These are phyloP conservation scores for Drosophila engyochracea DNA, from an alignment of 2,888 invertebrate species.

Conservation along the genomic window DNA sequence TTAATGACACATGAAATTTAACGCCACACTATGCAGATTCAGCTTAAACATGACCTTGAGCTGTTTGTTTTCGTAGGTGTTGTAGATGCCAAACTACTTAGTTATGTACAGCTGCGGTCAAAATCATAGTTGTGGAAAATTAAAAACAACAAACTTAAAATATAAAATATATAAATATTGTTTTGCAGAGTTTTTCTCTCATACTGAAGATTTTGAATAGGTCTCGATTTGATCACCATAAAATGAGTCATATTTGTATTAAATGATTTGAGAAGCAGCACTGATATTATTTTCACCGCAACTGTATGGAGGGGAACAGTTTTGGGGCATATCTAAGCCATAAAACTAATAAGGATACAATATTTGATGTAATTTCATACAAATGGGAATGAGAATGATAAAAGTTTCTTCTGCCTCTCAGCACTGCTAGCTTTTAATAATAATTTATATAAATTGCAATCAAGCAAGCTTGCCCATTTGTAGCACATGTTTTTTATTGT, in stretches of 20 bases:
- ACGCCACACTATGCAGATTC: constrained; percentile 39
- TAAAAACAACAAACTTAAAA: neutral
- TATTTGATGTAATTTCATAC: neutral
- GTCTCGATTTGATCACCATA: too few species aligned
- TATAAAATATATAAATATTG: neutral
- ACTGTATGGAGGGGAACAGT: neutral
- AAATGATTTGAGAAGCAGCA: neutral
- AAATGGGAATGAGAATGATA: neutral
- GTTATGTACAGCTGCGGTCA: neutral
- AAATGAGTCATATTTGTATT: too few species aligned
- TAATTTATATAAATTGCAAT: neutral
- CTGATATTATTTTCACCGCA: neutral
- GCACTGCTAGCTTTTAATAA: neutral
- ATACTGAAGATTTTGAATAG: too few species aligned
- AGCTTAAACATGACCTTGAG: constrained; percentile 55
- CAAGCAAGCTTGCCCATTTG: neutral
- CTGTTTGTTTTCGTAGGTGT: constrained; percentile 10
- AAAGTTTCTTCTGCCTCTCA: neutral
- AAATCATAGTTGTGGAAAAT: neutral
- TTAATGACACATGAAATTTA: constrained; percentile 70
- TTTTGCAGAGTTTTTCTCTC: too few species aligned
- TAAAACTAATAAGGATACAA: neutral
- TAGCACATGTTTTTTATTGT: constrained; percentile 9
- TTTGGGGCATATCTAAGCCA: neutral
- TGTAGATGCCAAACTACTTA: constrained; percentile 5